A percentile compares a stretch with the other conserved stretches of the same genome.
Conservation (phyloP, 1,140 invertebrate species). For the Mizuhopecten yessoensis region DNA sequence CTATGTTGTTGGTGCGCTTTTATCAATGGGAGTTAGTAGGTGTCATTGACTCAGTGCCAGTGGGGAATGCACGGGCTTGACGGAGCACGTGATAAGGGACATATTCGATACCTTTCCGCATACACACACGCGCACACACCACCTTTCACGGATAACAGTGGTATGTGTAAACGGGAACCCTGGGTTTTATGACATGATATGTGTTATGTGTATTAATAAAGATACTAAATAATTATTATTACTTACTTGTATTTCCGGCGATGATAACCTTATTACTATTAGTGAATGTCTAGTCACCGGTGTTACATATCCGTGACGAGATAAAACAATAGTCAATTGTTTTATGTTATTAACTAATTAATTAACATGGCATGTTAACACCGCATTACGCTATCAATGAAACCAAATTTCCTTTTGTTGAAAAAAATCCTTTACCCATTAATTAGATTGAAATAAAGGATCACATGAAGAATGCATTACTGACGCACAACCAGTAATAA, state of each 20-base stretch:
- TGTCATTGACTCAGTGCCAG: neutral
- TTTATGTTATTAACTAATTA: neutral
- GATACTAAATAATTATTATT: no score
- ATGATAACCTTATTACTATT: neutral
- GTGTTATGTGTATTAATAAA: no score
- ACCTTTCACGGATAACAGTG: neutral
- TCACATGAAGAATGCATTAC: neutral
- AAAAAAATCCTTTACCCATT: neutral
- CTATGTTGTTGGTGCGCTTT: neutral
- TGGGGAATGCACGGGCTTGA: neutral
- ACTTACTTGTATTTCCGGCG: no score
- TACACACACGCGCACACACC: neutral
- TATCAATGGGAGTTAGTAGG: slow-evolving; percentile 15
- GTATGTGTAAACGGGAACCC: neutral
- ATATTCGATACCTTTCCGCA: neutral
- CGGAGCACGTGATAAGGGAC: slow-evolving; percentile 29
- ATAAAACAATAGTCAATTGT: neutral
- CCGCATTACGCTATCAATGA: neutral
- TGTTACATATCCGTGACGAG: neutral
- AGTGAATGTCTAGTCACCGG: neutral
- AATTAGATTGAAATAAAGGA: neutral
- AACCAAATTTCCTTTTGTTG: neutral
- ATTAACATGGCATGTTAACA: neutral
- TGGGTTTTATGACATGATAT: no score
- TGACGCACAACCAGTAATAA: no score